Evolutionary conservation across 2,888 invertebrate species (phyloP), one percentile per base, ranked within the genome.

Genomic region (Stenchaetothrips biformis): DNA sequence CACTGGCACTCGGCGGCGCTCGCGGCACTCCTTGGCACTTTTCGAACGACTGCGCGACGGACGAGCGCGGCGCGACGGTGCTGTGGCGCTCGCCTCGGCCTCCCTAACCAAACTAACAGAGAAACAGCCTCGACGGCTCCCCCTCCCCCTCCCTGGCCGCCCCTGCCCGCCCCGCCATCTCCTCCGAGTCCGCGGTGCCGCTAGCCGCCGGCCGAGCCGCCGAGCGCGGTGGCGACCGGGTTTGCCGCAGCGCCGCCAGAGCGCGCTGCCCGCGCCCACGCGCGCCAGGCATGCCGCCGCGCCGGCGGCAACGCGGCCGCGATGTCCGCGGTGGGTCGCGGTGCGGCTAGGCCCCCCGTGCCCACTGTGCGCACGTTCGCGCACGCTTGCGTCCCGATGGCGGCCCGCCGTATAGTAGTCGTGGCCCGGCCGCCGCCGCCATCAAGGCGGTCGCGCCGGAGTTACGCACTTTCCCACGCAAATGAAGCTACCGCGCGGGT

Each of bases 51-150:
- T 37, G 67, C 67, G 25, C 25, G 59, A 74, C 67, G 67, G 67
- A 74, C 16, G 18, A 4, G 7, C 25, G 67, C 21, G 67, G 7
- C 67, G 67, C 25, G 25, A 74, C 67, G 25, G 67, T 4, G 11
- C 11, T 53, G 2, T 53, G 25, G 21, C 67, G 21, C 21, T 25
- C 67, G n/a, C 67, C 21, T 9, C 67, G 67, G 67, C 21, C 67
- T 74, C 67, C 67, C 67, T 74, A 74, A 74, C 67, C 67, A 74
- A 74, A 74, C 67, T 74, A 74, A 37, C 37, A 37, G 37, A 37
- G 37, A 37, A 74, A 74, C 67, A 25, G 67, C 67, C 67, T 74
- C 37, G 37, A 37, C 37, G 37, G 37, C 37, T 37, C 67, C 67
- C 8, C 67, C 13, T 7, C 67, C 67, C 8, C 21, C 67, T 1